Base-by-base conservation (phyloP, 2,888 invertebrate species). In the Oscheius sp. region DNA sequence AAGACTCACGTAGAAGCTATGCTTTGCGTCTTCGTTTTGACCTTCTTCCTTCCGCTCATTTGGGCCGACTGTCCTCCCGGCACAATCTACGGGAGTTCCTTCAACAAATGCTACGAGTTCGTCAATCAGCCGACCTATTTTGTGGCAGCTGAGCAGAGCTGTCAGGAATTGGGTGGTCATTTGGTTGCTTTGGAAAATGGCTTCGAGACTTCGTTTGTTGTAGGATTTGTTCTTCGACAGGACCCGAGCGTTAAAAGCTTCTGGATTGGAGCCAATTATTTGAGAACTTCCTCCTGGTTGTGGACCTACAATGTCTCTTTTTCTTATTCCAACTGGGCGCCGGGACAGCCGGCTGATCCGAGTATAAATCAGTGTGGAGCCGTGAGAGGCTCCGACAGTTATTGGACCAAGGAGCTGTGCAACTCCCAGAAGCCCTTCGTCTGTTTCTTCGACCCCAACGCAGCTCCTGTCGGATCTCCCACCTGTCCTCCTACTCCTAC, bases 101-200 rank as follows among this genome's bases (percentile, higher is more conserved):
- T n/a, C n/a, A n/a, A n/a, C n/a, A 34, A 17, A 42, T 42, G 42
- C 12, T 42, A 42, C 17, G 42, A 15, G n/a, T 42, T 6, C 42
- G 15, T 42, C 42, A 42, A 42, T 42, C 42, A 42, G 42, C 42
- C 12, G 12, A 3, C 4, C n/a, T n/a, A 17, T 42, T 42, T 42
- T 42, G n/a, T 17, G 4, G 4, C 17, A 17, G 42, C 42, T 42
- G 42, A 42, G 17, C 15, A 42, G 4, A 6, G 17, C 42, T 42
- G 42, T 17, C 4, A 3, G 3, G 17, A 4, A 79, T 73, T 2
- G 37, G 45, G 42, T 77, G 79, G n/a, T 76, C 73, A 42, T 42
- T 17, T 42, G 3, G 42, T 42, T 4, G 42, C 42, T 3, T n/a
- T 42, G 15, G n/a, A 42, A 12, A 42, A 42, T 17, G 3, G 5